Evolutionary conservation across 2,113 vertebrate genomes (phyloP).

Genomic region (Bubo scandiacus): DNA sequence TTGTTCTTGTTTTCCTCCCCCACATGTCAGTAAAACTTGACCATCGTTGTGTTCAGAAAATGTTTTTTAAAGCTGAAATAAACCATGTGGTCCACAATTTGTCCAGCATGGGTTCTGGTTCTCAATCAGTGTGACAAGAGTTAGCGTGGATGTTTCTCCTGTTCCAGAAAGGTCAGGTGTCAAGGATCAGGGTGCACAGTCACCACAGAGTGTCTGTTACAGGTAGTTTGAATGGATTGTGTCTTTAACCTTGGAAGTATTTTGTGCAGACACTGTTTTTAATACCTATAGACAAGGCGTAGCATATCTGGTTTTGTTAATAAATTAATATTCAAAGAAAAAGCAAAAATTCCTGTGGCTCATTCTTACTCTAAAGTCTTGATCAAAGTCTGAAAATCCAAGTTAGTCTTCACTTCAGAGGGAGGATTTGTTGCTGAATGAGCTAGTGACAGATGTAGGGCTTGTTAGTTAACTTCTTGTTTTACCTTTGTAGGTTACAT

Average conservation of each 20-base stretch:
- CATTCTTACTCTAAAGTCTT: not conserved
- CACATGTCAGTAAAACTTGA: not conserved
- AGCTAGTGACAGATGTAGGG: not conserved
- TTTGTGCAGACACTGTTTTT: not conserved
- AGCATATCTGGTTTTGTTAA: not conserved
- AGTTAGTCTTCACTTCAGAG: not conserved
- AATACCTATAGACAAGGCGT: not conserved
- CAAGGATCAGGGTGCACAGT: not conserved
- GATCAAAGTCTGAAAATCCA: not conserved
- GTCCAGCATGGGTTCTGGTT: not conserved
- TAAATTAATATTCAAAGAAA: not conserved
- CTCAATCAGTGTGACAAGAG: not conserved
- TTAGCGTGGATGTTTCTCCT: not conserved
- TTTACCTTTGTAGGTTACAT: not conserved
- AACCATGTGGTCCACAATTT: accelerated
- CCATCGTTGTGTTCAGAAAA: not conserved
- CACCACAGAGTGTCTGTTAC: not conserved
- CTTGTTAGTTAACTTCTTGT: not conserved
- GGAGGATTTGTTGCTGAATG: not conserved
- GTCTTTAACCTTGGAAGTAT: not conserved
- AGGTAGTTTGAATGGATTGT: not conserved
- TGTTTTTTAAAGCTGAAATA: not conserved
- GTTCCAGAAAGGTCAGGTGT: no score
- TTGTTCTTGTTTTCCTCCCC: not conserved
- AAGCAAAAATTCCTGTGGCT: not conserved